Conservation (phyloP, 2,113 vertebrate species). For the Hypomesus transpacificus region DNA sequence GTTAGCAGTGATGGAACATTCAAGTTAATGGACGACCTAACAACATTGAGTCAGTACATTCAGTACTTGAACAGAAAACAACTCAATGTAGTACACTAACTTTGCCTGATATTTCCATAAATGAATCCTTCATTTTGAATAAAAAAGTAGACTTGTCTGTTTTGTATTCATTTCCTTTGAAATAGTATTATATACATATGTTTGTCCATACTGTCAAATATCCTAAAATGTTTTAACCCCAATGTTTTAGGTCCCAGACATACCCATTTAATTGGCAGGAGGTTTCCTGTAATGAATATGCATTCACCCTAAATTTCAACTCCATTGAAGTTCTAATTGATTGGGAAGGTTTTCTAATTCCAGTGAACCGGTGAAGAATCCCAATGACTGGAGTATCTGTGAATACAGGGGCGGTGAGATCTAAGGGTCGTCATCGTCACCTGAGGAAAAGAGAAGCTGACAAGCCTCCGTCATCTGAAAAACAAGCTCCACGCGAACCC, state of each 20-base stretch:
- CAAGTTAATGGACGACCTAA: constrained; percentile 24
- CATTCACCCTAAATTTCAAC: constrained; percentile 45
- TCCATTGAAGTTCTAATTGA: constrained; percentile 55
- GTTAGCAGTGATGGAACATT: constrained; percentile 21
- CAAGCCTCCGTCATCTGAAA: constrained; percentile 67
- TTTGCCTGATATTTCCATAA: too few species aligned
- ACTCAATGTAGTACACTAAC: background rate
- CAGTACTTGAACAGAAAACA: background rate
- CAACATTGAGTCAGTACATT: background rate
- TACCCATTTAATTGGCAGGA: constrained; percentile 44
- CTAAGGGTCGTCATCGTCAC: constrained; percentile 42
- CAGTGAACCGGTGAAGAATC: constrained; percentile 39
- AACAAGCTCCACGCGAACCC: constrained; percentile 79
- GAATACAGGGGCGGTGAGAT: constrained; percentile 28
- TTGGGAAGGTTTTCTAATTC: constrained; percentile 59
- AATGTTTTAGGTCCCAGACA: background rate
- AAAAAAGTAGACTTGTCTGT: background rate
- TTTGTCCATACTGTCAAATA: background rate
- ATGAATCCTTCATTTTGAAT: background rate
- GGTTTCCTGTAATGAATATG: constrained; percentile 48
- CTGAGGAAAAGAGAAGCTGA: constrained; percentile 57
- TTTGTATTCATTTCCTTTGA: background rate
- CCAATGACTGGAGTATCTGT: constrained; percentile 44
- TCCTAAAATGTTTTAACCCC: background rate
- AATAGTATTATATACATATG: too few species aligned